Evolutionary conservation across 2,113 vertebrate genomes (phyloP).

Genomic region (Sinosuthora webbiana): DNA sequence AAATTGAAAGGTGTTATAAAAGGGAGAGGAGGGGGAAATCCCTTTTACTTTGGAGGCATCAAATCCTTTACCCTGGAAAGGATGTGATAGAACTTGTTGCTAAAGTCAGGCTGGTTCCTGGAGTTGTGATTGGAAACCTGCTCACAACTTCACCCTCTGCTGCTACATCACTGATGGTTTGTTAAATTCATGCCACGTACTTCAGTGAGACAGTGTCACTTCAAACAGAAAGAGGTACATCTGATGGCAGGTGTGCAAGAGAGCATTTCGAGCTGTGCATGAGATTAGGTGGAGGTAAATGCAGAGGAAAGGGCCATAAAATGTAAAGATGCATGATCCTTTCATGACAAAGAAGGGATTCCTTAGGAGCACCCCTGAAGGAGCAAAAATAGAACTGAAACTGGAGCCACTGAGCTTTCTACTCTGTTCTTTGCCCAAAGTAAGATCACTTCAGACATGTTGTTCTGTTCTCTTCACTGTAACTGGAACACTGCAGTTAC

Average conservation of each 20-base stretch:
- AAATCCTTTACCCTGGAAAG: neutral
- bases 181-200: neutral
- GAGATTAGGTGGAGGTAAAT: neutral
- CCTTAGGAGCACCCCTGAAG: neutral
- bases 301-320: neutral
- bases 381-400: neutral
- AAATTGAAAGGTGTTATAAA: neutral
- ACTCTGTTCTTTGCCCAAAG: neutral
- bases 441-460: neutral
- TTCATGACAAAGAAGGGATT: neutral
- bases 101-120: neutral
- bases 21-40: accelerated
- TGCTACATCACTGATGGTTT: neutral
- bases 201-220: neutral
- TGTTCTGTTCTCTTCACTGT: neutral
- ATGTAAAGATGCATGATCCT: accelerated
- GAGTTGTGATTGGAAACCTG: neutral
- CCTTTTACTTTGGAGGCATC: neutral
- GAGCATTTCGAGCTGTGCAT: neutral
- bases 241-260: neutral
- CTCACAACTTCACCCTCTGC: neutral
- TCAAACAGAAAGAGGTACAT: neutral
- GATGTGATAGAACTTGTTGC: neutral
- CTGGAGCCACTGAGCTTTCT: neutral
- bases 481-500: too few relatives aligned